Conservation (phyloP, 2,888 invertebrate genomes). For the Thyatira batis region DNA sequence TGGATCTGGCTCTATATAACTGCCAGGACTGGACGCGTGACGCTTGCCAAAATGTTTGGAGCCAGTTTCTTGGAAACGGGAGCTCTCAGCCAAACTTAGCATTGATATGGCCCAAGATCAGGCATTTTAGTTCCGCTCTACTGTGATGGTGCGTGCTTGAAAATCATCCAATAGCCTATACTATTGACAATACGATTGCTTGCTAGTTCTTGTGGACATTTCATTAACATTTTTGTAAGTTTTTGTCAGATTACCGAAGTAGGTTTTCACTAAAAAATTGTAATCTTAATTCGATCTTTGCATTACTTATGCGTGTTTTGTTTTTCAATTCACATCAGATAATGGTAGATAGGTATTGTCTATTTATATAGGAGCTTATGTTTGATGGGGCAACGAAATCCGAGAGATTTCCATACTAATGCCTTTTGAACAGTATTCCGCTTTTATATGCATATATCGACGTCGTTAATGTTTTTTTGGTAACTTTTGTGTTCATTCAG, state of each 20-base stretch:
- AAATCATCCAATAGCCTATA: background rate
- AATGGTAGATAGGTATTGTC: background rate
- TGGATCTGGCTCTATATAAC: conserved; percentile 54
- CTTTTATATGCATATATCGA: background rate
- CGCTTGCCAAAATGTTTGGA: conserved; percentile 36
- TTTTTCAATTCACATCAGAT: background rate
- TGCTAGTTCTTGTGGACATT: background rate
- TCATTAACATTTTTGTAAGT: background rate
- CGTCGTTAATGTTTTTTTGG: no score
- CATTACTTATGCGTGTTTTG: background rate
- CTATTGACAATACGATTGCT: background rate
- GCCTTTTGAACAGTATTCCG: background rate
- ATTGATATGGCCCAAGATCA: background rate
- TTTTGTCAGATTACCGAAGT: background rate
- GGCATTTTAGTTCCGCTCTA: background rate
- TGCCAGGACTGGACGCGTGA: conserved; percentile 43
- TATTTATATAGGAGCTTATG: no score
- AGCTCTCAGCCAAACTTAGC: background rate
- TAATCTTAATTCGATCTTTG: background rate
- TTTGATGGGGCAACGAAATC: background rate
- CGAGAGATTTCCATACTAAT: background rate
- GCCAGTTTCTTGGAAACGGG: conserved; percentile 19
- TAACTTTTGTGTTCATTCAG: no score
- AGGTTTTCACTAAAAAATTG: background rate
- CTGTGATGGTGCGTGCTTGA: background rate